These are phyloP conservation scores for Hypomecis punctinalis DNA, from an alignment of 2,888 invertebrate species.

Conservation along the genomic window DNA sequence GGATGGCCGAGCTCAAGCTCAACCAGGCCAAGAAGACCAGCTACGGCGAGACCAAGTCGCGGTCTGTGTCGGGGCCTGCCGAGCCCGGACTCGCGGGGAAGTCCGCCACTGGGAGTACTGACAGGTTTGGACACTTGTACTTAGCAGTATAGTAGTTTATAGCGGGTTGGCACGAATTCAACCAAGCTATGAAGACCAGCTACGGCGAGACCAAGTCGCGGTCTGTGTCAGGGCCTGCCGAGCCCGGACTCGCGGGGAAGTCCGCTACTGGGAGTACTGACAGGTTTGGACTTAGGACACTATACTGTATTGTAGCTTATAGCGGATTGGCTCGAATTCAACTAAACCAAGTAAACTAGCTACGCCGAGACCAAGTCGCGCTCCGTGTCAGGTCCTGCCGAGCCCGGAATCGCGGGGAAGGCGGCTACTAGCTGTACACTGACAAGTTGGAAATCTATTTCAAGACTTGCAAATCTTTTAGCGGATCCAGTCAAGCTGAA, in stretches of 20 bases:
- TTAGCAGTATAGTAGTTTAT: no score
- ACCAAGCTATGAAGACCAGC: no score
- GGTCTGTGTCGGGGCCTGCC: slow-evolving; percentile 60
- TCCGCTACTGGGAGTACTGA: slow-evolving; percentile 69
- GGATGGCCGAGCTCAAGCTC: slow-evolving; percentile 92
- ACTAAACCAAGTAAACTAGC: no score
- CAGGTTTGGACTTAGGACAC: slow-evolving; percentile 32
- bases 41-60: slow-evolving; percentile 65
- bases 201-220: slow-evolving; percentile 65
- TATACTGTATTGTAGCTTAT: no score
- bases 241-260: slow-evolving; percentile 53
- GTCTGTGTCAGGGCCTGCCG: slow-evolving; percentile 60
- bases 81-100: slow-evolving; percentile 55
- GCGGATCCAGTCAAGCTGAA: no score
- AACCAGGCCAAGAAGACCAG: slow-evolving; percentile 89
- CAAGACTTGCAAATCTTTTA: neutral
- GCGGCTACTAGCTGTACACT: no score
- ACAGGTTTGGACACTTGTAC: no score
- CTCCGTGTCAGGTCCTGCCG: no score
- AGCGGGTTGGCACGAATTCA: no score
- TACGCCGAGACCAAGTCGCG: no score
- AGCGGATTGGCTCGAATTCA: no score
- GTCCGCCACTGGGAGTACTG: slow-evolving; percentile 67
- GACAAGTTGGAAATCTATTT: slow-evolving; percentile 48
- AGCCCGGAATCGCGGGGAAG: no score